These are phyloP conservation scores for Lucifuga dentata DNA, from an alignment of 2,113 vertebrate genomes.

Conservation along the genomic window DNA sequence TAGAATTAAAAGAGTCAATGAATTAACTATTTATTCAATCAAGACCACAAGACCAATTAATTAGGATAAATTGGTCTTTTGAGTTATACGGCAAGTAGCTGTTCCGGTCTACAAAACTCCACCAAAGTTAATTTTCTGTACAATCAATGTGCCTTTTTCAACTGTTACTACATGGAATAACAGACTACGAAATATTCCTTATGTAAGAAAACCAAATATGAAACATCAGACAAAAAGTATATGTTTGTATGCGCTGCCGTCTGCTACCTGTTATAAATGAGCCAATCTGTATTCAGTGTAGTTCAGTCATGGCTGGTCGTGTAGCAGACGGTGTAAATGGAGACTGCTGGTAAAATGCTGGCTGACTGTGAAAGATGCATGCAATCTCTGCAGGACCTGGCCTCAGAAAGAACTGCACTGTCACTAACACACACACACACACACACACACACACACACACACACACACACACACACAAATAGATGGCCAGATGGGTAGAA, in stretches of 20 bases:
- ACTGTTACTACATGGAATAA: too few relatives aligned
- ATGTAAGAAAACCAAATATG: neutral
- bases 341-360: constrained; percentile 68
- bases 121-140: neutral
- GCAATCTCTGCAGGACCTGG: constrained; percentile 66
- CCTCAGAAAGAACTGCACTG: constrained; percentile 46
- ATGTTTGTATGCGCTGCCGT: neutral
- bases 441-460: constrained; percentile 1
- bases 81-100: neutral
- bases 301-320: constrained; percentile 41
- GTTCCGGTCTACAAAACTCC: neutral
- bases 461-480: constrained; percentile 7
- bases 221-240: constrained; percentile 1
- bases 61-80: constrained; percentile 25
- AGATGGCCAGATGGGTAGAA: constrained; percentile 35
- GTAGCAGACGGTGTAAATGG: constrained; percentile 75
- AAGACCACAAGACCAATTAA: constrained; percentile 11
- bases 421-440: constrained; percentile 15
- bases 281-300: constrained; percentile 17
- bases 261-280: constrained; percentile 15
- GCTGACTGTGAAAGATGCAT: constrained; percentile 69
- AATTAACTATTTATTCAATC: constrained; percentile 3
- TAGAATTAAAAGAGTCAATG: constrained; percentile 19
- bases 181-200: too few relatives aligned
- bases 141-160: constrained; percentile 23